These are phyloP conservation scores for Cirrhinus mrigala DNA, from an alignment of 2,797 vertebrate species.

Conservation along the genomic window DNA sequence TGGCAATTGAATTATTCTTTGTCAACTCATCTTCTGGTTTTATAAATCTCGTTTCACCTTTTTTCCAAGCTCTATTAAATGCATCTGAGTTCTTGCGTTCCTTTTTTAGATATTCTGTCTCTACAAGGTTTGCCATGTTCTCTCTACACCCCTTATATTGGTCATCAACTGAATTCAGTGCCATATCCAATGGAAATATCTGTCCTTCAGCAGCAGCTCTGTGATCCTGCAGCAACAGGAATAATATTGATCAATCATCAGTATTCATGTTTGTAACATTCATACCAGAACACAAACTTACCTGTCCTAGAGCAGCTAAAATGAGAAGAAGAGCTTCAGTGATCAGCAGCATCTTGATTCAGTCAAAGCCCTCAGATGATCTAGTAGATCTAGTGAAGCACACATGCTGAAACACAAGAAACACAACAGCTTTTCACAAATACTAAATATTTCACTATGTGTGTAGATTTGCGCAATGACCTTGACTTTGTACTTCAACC, in stretches of 20 bases:
- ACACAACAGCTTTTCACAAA: background rate
- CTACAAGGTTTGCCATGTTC: background rate
- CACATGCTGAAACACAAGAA: background rate
- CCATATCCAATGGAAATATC: background rate
- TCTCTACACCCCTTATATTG: background rate
- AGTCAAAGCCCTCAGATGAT: background rate
- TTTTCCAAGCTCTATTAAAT: background rate
- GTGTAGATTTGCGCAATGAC: background rate
- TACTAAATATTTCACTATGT: background rate
- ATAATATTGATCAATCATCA: too few species aligned
- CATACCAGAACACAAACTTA: too few species aligned
- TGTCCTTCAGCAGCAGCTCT: background rate
- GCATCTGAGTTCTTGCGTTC: background rate
- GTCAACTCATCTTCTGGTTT: background rate
- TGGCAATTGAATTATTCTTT: too few species aligned
- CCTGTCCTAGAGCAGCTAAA: too few species aligned
- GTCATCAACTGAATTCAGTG: background rate
- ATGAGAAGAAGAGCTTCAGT: background rate
- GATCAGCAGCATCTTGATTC: background rate
- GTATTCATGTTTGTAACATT: too few species aligned
- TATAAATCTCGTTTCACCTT: background rate
- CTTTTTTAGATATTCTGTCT: background rate
- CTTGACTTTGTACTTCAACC: background rate
- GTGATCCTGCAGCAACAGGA: background rate
- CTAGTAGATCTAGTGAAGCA: background rate